phyloP scores from a whole-genome alignment of 2,888 invertebrate species.

The Idaea biselata region DNA sequence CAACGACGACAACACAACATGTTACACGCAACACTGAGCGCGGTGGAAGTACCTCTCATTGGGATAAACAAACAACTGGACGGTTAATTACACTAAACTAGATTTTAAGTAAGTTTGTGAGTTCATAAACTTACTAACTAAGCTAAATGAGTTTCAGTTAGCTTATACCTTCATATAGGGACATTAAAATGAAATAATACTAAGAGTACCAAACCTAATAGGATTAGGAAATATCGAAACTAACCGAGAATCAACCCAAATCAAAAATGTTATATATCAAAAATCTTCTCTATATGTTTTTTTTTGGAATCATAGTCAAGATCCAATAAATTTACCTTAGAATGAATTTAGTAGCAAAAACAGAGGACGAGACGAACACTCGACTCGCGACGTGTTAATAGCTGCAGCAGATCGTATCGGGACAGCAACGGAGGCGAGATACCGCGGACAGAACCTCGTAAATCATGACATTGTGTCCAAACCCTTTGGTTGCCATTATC shows the following conservation, averaged over 20 bases:
- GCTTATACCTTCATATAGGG: no score
- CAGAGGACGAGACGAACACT: background rate
- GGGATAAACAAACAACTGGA: background rate
- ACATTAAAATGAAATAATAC: no score
- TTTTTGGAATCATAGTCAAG: background rate
- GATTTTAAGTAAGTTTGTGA: no score
- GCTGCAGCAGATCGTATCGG: background rate
- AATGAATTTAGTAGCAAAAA: background rate
- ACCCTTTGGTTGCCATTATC: background rate
- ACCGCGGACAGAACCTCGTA: background rate
- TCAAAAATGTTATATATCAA: no score
- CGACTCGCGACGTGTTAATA: background rate
- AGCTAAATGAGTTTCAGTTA: no score
- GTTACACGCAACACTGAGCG: slow-evolving; percentile 6
- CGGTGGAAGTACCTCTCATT: background rate
- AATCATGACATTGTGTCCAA: background rate
- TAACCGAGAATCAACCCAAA: no score
- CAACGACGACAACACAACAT: slow-evolving; percentile 15
- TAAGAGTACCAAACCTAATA: no score
- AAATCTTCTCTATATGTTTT: no score
- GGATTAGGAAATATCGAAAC: no score
- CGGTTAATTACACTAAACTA: background rate
- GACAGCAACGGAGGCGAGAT: background rate
- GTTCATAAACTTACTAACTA: no score
- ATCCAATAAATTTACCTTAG: background rate